A percentile compares a stretch with the other conserved stretches of the same genome.
These are phyloP conservation scores for Ceuthmochares aereus DNA, from an alignment of 2,113 vertebrate species.

Conservation along the genomic window DNA sequence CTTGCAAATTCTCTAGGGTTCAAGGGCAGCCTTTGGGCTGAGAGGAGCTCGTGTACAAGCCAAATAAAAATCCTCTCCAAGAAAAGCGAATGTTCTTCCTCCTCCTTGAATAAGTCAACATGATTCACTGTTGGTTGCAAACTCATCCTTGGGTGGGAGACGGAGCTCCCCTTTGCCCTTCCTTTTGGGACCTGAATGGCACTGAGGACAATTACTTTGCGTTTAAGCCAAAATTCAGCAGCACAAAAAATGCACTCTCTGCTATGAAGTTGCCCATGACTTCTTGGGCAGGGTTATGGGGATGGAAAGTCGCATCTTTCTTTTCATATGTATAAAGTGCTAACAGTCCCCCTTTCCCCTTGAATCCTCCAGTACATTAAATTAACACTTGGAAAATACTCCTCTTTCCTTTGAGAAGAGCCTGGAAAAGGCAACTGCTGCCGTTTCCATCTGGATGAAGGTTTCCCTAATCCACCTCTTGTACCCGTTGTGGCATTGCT, in stretches of 20 bases:
- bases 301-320: rapidly evolving
- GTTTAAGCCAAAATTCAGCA: background rate
- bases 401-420: background rate
- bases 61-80: background rate
- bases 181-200: rapidly evolving
- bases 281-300: background rate
- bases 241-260: background rate
- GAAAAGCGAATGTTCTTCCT: background rate
- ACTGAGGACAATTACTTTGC: background rate
- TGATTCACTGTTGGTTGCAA: background rate
- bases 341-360: background rate
- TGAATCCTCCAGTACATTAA: background rate
- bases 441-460: background rate
- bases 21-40: background rate
- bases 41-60: background rate
- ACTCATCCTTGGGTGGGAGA: background rate
- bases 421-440: background rate
- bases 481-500: rapidly evolving
- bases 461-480: background rate
- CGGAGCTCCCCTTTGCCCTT: background rate
- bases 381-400: background rate
- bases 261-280: background rate
- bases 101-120: background rate
- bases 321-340: background rate
- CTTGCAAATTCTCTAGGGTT: background rate